Evolutionary conservation across 2,113 vertebrate genomes (phyloP).

Genomic region (Illadopsis cleaveri): DNA sequence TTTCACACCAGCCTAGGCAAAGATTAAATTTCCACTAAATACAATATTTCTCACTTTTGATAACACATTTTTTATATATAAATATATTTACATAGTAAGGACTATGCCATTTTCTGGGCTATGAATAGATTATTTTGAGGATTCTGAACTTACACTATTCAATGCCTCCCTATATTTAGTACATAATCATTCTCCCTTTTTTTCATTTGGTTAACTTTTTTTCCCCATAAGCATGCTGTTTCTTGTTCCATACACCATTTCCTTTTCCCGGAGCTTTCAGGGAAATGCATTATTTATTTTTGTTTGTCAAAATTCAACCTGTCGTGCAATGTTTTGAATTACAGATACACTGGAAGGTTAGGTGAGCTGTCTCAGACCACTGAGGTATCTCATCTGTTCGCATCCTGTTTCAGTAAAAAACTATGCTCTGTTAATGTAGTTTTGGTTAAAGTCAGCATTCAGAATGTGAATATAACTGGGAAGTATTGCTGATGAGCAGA

Average conservation of each 20-base stretch:
- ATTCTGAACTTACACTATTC: neutral
- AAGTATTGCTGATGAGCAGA: neutral
- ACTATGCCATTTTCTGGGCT: neutral
- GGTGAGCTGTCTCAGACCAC: neutral
- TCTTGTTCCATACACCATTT: neutral
- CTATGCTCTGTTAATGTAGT: neutral
- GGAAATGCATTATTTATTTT: conserved; percentile 34
- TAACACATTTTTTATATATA: neutral
- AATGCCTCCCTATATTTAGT: neutral
- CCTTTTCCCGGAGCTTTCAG: neutral
- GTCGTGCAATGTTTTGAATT: neutral
- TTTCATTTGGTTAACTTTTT: neutral
- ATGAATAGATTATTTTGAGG: neutral
- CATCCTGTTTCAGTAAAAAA: neutral
- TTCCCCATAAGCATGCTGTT: neutral
- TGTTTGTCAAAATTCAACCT: conserved; percentile 22
- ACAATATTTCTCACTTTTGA: neutral
- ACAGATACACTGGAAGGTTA: neutral
- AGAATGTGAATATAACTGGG: neutral
- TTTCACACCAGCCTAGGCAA: neutral
- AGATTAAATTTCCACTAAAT: neutral
- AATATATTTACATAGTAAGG: neutral
- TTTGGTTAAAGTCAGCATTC: neutral
- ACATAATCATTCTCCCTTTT: neutral
- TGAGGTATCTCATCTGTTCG: neutral